phyloP scores from a whole-genome alignment of 2,888 invertebrate genomes.

The Terebella lapidaria region DNA sequence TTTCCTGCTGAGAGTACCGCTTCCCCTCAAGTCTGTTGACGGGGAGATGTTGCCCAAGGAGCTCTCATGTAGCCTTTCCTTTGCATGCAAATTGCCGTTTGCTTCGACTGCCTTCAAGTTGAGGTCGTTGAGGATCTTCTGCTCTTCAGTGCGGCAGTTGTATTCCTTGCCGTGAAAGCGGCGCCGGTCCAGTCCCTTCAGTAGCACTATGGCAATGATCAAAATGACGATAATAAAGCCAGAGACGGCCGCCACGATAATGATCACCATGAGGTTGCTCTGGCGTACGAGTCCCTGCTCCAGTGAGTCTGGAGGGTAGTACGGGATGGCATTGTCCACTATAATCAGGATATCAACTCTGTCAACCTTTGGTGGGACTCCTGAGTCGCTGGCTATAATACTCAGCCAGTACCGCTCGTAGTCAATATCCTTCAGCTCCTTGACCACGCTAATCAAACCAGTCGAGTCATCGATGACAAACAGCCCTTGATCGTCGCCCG shows the following conservation, averaged over 20 bases:
- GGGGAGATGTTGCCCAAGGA: too few relatives aligned
- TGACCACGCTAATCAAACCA: conserved; percentile 9
- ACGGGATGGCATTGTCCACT: conserved; percentile 4
- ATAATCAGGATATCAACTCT: conserved; percentile 4
- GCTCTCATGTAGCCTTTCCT: too few relatives aligned
- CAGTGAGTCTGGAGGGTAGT: background rate
- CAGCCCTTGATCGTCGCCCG: conserved; percentile 7
- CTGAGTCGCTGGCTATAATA: conserved; percentile 10
- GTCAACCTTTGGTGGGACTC: conserved; percentile 6
- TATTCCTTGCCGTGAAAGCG: background rate
- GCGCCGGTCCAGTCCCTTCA: background rate
- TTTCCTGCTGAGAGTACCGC: too few relatives aligned
- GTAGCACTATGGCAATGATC: background rate
- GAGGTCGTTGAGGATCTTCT: background rate
- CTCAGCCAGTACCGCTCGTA: conserved; percentile 9
- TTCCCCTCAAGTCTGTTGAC: too few relatives aligned
- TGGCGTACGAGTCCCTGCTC: conserved; percentile 2
- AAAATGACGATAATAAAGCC: conserved; percentile 1
- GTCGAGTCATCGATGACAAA: conserved; percentile 9
- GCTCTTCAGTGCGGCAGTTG: background rate
- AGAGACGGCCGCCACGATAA: conserved; percentile 3
- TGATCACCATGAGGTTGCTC: conserved; percentile 8
- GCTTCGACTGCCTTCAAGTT: conserved; percentile 2
- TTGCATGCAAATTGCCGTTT: background rate
- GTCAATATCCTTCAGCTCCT: conserved; percentile 2